These are phyloP conservation scores for Phaethon lepturus DNA, from an alignment of 2,113 vertebrate species.

Conservation along the genomic window DNA sequence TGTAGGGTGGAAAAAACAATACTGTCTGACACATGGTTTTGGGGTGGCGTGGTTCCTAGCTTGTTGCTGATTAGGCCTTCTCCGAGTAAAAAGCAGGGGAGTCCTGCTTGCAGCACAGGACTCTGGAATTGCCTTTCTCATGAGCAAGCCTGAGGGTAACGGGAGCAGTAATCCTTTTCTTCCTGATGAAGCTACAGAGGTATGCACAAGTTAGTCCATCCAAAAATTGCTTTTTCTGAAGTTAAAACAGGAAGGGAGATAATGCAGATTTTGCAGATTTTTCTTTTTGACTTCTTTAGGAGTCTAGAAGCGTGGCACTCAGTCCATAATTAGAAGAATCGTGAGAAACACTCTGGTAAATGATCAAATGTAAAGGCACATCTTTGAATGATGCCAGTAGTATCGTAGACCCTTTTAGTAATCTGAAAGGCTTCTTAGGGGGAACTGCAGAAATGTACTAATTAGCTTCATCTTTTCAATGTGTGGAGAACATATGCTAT, in stretches of 20 bases:
- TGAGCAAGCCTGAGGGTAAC: background rate
- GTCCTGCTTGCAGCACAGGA: background rate
- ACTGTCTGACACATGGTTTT: background rate
- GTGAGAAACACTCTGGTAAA: background rate
- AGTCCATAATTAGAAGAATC: background rate
- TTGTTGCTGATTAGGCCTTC: background rate
- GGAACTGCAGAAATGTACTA: background rate
- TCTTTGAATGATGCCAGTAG: background rate
- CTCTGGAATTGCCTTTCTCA: background rate
- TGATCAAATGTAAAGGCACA: background rate
- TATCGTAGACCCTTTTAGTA: background rate
- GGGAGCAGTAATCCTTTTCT: background rate
- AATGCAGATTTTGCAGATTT: background rate
- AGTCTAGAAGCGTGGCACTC: background rate
- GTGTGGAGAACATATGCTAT: background rate
- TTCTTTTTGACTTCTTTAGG: background rate
- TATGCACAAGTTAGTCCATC: background rate
- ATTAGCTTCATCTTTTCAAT: background rate
- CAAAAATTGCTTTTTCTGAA: background rate
- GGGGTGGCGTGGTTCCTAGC: background rate
- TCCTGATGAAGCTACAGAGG: background rate
- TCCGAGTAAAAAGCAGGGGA: background rate
- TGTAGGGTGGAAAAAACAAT: fast-evolving
- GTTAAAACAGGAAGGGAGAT: background rate
- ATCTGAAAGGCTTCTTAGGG: background rate